These are phyloP conservation scores for Psilopogon haemacephalus DNA, from an alignment of 2,113 vertebrate genomes.

Conservation along the genomic window DNA sequence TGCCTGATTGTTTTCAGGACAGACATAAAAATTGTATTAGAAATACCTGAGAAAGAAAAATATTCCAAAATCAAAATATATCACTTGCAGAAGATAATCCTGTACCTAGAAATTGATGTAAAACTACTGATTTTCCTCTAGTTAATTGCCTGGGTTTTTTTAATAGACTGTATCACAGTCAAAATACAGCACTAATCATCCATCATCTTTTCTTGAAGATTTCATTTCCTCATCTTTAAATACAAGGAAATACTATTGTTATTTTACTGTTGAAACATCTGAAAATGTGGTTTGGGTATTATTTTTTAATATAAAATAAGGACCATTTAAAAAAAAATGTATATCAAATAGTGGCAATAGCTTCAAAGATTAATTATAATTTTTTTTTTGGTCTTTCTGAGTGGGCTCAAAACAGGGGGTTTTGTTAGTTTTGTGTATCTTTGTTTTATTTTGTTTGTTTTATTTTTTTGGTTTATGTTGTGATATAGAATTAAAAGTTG, in stretches of 20 bases:
- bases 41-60: background rate
- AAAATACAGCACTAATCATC: background rate
- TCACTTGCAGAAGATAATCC: background rate
- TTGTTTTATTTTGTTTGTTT: background rate
- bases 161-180: background rate
- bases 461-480: background rate
- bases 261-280: background rate
- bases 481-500: background rate
- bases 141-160: background rate
- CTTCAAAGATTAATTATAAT: background rate
- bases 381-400: background rate
- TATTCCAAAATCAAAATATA: background rate
- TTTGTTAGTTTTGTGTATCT: background rate
- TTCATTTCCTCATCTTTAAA: background rate
- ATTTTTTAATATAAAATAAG: background rate
- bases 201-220: background rate
- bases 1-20: background rate
- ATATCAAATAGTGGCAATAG: background rate
- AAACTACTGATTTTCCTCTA: background rate
- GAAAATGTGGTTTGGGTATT: background rate
- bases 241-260: background rate
- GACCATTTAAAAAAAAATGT: too few species aligned
- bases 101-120: background rate
- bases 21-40: background rate
- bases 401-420: fast-evolving